Conservation (phyloP, 2,113 vertebrate species). For the Lamprotornis superbus region DNA sequence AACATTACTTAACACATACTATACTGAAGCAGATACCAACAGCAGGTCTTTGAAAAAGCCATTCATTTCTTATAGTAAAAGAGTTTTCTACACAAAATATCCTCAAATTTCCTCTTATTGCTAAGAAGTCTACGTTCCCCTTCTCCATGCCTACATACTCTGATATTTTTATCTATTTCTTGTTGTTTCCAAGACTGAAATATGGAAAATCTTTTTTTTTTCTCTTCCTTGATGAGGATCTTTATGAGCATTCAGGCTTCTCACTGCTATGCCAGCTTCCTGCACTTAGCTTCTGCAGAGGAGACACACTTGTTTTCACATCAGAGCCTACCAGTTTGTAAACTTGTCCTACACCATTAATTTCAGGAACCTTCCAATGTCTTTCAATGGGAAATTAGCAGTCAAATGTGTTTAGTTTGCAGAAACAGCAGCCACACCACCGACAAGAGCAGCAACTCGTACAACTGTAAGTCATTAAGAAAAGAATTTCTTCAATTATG, state of each 20-base stretch:
- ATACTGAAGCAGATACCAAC: background rate
- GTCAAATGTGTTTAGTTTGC: slow-evolving; percentile 50
- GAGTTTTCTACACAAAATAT: background rate
- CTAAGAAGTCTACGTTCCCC: background rate
- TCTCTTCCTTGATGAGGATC: background rate
- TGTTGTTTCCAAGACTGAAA: background rate
- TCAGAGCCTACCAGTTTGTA: slow-evolving; percentile 67
- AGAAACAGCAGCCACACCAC: background rate
- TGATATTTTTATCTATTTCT: background rate
- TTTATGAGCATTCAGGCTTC: background rate
- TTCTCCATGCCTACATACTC: background rate
- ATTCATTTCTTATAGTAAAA: slow-evolving; percentile 8
- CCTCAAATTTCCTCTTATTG: background rate
- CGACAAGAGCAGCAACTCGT: background rate
- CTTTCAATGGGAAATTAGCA: slow-evolving; percentile 63
- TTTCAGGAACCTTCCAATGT: slow-evolving; percentile 45
- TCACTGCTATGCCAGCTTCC: background rate
- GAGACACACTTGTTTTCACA: slow-evolving; percentile 60
- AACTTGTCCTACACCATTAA: slow-evolving; percentile 64
- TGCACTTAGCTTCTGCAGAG: background rate
- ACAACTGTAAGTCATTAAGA: slow-evolving; percentile 27
- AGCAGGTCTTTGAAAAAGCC: background rate
- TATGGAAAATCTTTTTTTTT: background rate
- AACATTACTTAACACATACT: background rate
- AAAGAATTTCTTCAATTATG: slow-evolving; percentile 24